Percentiles rank a stretch among this genome's conserved stretches.
phyloP scores from a whole-genome alignment of 2,113 vertebrate genomes.

The Tamias sibiricus region DNA sequence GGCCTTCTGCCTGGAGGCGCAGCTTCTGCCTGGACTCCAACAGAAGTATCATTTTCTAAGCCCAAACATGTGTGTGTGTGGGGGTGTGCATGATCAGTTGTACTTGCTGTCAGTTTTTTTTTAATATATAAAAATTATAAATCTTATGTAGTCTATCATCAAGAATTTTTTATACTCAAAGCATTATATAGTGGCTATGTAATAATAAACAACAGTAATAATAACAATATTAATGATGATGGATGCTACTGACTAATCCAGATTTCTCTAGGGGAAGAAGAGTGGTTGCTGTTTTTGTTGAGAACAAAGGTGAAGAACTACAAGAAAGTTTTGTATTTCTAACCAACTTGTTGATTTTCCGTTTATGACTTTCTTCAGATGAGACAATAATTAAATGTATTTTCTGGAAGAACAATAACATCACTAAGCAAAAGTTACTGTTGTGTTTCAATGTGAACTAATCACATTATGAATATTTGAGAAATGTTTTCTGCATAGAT shows the following conservation, averaged over 20 bases:
- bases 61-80: not conserved
- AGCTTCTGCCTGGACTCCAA: too few species aligned
- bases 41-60: not conserved
- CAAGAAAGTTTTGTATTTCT: not conserved
- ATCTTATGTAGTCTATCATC: not conserved
- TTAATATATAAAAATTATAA: not conserved
- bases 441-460: slow-evolving; percentile 35
- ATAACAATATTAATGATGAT: not conserved
- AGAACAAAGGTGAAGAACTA: not conserved
- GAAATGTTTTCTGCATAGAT: not conserved
- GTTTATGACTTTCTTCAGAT: not conserved
- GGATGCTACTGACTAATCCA: not conserved
- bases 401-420: slow-evolving; percentile 34
- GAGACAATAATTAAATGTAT: not conserved
- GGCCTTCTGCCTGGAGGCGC: too few species aligned
- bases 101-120: not conserved
- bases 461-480: not conserved
- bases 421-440: not conserved
- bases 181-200: not conserved
- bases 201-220: not conserved
- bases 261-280: not conserved
- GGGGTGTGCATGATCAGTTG: rapidly evolving
- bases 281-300: not conserved
- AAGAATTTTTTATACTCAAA: not conserved
- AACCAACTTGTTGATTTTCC: slow-evolving; percentile 39